Evolutionary conservation across 1,140 invertebrate species (phyloP).

Genomic region (Neodiprion pinetum): DNA sequence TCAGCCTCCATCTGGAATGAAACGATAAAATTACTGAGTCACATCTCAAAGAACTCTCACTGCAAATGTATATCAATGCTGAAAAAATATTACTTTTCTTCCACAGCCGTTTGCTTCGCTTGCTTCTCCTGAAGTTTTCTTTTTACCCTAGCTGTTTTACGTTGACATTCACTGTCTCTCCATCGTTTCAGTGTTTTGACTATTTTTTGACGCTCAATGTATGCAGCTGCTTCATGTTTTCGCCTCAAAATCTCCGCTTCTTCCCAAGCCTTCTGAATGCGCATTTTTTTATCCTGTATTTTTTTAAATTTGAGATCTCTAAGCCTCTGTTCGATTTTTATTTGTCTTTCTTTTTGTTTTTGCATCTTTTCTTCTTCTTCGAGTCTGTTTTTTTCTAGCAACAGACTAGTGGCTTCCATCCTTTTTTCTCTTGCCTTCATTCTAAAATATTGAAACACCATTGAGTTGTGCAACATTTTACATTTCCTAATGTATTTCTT

Average conservation of each 20-base stretch:
- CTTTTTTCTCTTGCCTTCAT: conserved; percentile 20
- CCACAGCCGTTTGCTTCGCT: conserved; percentile 28
- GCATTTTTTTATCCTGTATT: conserved; percentile 19
- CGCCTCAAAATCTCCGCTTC: conserved; percentile 22
- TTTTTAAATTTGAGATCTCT: conserved; percentile 11
- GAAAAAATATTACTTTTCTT: conserved; percentile 30
- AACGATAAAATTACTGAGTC: background rate
- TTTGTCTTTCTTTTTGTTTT: conserved; percentile 20
- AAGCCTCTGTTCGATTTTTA: conserved; percentile 18
- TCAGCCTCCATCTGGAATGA: conserved; percentile 42
- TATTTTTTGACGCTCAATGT: conserved; percentile 24
- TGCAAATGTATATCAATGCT: background rate
- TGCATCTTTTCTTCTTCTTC: conserved; percentile 19
- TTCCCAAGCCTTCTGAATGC: conserved; percentile 15
- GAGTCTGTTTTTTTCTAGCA: background rate
- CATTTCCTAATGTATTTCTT: background rate
- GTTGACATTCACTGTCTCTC: conserved; percentile 27
- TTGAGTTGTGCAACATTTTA: background rate
- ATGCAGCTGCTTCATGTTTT: conserved; percentile 23
- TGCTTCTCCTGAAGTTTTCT: conserved; percentile 26
- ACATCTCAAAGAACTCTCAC: conserved; percentile 15
- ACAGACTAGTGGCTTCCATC: conserved; percentile 12
- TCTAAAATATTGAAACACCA: conserved; percentile 6
- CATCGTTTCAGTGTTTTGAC: conserved; percentile 28
- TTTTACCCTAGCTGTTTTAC: conserved; percentile 23